Evolutionary conservation across 2,797 vertebrate genomes (phyloP), one percentile per base, ranked within the genome.

Genomic region (Capromys pilorides): DNA sequence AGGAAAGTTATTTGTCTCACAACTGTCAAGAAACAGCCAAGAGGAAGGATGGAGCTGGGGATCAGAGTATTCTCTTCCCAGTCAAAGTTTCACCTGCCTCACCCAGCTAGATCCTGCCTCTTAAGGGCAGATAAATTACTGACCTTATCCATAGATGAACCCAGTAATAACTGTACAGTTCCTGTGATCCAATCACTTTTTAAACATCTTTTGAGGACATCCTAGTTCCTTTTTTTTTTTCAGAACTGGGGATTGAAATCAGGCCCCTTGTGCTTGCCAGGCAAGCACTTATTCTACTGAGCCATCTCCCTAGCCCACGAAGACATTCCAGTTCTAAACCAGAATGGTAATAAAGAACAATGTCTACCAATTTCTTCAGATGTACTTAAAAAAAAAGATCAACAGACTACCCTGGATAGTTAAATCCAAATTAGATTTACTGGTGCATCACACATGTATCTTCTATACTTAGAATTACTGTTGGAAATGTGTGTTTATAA

Each of bases 351-450:
- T 77, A 64, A 51, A 41, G 22, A 61, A 57, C 6, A 82, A 5
- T 31, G 95, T 93, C 45, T 84, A 36, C 24, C 41, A 91, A 91
- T 33, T 62, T 89, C 6, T 31, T 90, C 39, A 77, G 49, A 81
- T 80, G 28, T 33, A 3, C 31, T 33, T 57, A 28, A 21, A 13
- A 66, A 94, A 57, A 39, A 36, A 41, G 45, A n/a, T 24, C 59
- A 87, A 66, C 36, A 82, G 18, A 61, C 3, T 82, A 14, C 1
- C 66, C 6, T 54, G 7, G 4, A 67, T 1, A 88, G 14, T 19
- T 71, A 39, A 91, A 91, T 93, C 13, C 51, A 24, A 41, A 36
- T 83, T 81, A 84, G 51, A 81, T 78, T 94, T 91, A 92, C 57
- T 69, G 36, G 85, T 61, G 80, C 59, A 57, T 39, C 26, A 81